phyloP scores from a whole-genome alignment of 2,888 invertebrate genomes.

The Eristalis tenax region DNA sequence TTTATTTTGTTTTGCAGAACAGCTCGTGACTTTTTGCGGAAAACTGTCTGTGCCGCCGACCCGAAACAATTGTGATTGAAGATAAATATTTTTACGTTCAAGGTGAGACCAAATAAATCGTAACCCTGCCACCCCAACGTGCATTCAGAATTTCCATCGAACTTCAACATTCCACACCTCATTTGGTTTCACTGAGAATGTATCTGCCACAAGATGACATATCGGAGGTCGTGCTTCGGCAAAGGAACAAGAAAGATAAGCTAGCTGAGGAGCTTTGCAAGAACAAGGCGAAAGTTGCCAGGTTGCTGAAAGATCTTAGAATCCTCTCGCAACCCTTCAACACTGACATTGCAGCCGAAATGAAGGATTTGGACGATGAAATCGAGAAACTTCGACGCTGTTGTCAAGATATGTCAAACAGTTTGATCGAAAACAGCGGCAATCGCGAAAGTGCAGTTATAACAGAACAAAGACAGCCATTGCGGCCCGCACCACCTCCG shows the following conservation, averaged over 20 bases:
- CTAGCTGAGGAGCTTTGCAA: slow-evolving; percentile 33
- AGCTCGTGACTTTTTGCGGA: background rate
- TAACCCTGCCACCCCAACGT: slow-evolving; percentile 55
- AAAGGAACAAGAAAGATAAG: slow-evolving; percentile 34
- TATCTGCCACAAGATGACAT: slow-evolving; percentile 56
- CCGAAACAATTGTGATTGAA: slow-evolving; percentile 26
- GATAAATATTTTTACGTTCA: background rate
- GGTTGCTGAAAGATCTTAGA: slow-evolving; percentile 26
- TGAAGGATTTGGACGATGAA: slow-evolving; percentile 45
- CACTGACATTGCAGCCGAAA: slow-evolving; percentile 46
- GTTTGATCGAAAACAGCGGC: slow-evolving; percentile 31
- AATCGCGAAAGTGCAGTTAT: slow-evolving; percentile 22
- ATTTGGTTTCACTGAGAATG: slow-evolving; percentile 46
- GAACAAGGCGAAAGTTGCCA: slow-evolving; percentile 38
- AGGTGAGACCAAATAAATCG: background rate
- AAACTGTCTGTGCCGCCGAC: background rate
- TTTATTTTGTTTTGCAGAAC: slow-evolving; percentile 3
- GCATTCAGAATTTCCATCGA: slow-evolving; percentile 53
- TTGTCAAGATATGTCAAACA: slow-evolving; percentile 40
- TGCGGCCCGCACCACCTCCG: slow-evolving; percentile 58
- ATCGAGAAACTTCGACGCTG: slow-evolving; percentile 42
- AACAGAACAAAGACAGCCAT: slow-evolving; percentile 35
- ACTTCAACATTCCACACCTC: slow-evolving; percentile 56
- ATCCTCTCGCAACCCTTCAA: slow-evolving; percentile 36
- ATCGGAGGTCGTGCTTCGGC: slow-evolving; percentile 49